A percentile compares a stretch with the other conserved stretches of the same genome.
These are phyloP conservation scores for Dryobota labecula DNA, from an alignment of 2,888 invertebrate species.

Conservation along the genomic window DNA sequence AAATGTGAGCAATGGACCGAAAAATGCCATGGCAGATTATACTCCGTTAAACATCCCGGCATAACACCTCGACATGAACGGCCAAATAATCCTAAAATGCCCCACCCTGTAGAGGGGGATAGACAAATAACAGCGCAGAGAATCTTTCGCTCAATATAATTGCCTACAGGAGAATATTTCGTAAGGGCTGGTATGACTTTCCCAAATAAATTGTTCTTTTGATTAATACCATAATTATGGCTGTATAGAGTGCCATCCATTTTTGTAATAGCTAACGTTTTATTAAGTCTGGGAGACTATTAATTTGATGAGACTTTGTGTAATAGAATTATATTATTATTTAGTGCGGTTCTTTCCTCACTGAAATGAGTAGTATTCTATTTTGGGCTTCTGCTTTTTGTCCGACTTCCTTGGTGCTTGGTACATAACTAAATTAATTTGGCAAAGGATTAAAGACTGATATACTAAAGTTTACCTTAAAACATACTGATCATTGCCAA, in stretches of 20 bases:
- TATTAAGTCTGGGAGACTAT: constrained; percentile 53
- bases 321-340: constrained; percentile 45
- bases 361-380: neutral
- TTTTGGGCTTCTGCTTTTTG: constrained; percentile 16
- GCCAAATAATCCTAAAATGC: constrained; percentile 44
- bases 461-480: constrained; percentile 10
- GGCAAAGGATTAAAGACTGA: neutral
- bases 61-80: constrained; percentile 58
- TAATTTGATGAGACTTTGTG: constrained; percentile 39
- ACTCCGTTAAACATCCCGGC: constrained; percentile 65
- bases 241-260: constrained; percentile 54
- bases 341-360: constrained; percentile 20
- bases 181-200: constrained; percentile 52
- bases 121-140: constrained; percentile 56
- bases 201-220: constrained; percentile 59
- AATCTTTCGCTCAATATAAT: constrained; percentile 60
- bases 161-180: constrained; percentile 53
- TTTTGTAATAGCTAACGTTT: constrained; percentile 52
- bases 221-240: constrained; percentile 60
- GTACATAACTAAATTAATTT: constrained; percentile 1
- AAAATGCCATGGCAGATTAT: constrained; percentile 73
- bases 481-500: neutral
- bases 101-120: constrained; percentile 29
- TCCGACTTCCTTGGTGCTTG: neutral
- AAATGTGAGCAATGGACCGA: constrained; percentile 65